Evolutionary conservation across 2,888 invertebrate genomes (phyloP), one percentile per base, ranked within the genome.

Genomic region (Drosophila greeni): DNA sequence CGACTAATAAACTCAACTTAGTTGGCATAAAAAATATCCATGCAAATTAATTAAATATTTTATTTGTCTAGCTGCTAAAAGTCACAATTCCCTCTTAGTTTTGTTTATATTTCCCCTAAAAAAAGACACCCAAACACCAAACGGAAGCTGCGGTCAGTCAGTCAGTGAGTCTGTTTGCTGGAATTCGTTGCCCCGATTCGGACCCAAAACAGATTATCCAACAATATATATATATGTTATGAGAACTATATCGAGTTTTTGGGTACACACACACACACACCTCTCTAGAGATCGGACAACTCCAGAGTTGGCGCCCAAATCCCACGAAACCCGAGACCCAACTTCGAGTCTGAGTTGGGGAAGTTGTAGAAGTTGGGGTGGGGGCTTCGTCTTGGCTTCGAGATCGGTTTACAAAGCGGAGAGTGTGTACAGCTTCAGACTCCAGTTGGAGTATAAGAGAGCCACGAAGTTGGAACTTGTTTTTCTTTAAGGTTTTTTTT

Each of bases 291-390:
- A 57, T 51, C 57, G 57, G 39, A 37, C 57, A 52, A 57, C 57
- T 75, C 48, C 60, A 61, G 53, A 57, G 64, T 68, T 71, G 71
- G 74, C 75, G 74, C 78, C 76, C 75, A 75, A 81, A 74, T 33
- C 33, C 20, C 71, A 75, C 66, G 52, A 51, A 54, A 76, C 66
- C 57, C 26, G 80, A 73, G 61, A 42, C 61, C 61, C 36, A 59
- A 31, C 58, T 54, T 12, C n/a, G 54, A 66, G 70, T 48, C 64
- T 34, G 43, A 62, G 57, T 62, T 49, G 66, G 47, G 48, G 66
- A 65, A 64, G 66, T 55, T 47, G 47, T 55, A 43, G 37, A 57
- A 66, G 54, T 48, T 24, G 53, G 20, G 20, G 23, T 54, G 36
- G 67, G 34, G 31, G 36, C 16, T 34, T 49, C 34, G 29, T 42